Base-by-base conservation (phyloP, 2,888 invertebrate genomes). In the Macaria liturata region DNA sequence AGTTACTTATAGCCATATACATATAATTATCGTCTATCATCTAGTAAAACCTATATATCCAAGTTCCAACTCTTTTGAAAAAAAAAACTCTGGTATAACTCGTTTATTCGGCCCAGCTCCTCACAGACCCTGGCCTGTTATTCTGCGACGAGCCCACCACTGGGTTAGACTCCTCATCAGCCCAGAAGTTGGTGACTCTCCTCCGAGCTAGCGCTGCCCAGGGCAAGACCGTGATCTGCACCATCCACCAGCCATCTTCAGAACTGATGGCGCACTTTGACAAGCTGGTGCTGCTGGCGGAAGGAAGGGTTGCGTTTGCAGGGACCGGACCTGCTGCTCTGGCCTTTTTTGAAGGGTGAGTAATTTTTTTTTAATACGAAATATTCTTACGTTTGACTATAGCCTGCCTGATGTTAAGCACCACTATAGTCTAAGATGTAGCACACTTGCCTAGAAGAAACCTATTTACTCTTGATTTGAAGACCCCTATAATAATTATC, bases 141-240 rank as follows among this genome's bases (percentile, higher is more conserved):
- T 98, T 99, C 87, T 97, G 98, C 79, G 99, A 99, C 76, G 99
- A 99, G 78, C 98, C 98, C 5, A 99, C 99, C 0, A 98, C 98
- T 0, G 98, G 98, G 0, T 82, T 96, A 56, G 99, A 99, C 82
- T 97, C 98, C 0, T 98, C 95, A 74, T 98, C 98, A 78, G 98
- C 99, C 0, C 96, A 96, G 78, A 97, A 96, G 78, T 91, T 99
- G 57, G 94, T 97, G 56, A 91, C 93, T 4, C 93, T 96, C 51
- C 93, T 97, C 72, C 94, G 94, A 34, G 89, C 92, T 62, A 94
- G 96, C 79, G 95, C 96, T 0, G 93, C 93, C 3, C 94, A 94
- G 66, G 97, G 97, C 20, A 96, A 96, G 84, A 97, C 98, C 0
- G 95, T 98, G 42, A 91, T 98, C 55, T 97, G 97, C 79, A 98